Conservation (phyloP, 2,797 vertebrate genomes). For the Xyrichtys novacula region DNA sequence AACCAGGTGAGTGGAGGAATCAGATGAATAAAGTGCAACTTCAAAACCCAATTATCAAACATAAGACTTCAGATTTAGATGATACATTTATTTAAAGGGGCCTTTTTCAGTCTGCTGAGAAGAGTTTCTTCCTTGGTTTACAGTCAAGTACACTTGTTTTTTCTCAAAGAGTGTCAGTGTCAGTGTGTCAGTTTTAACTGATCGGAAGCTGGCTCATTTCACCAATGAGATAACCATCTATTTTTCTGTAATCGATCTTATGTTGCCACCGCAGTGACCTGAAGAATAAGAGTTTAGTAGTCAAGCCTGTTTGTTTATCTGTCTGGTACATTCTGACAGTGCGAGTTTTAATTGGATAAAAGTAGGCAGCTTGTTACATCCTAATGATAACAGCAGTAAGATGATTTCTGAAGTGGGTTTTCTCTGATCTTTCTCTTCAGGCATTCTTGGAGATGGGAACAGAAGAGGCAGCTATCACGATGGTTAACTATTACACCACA, state of each 20-base stretch:
- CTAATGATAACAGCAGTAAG: too few species aligned
- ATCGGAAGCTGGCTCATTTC: slow-evolving; percentile 5
- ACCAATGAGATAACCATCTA: background rate
- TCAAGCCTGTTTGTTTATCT: background rate
- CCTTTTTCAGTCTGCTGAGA: slow-evolving; percentile 18
- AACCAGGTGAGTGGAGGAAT: slow-evolving; percentile 89
- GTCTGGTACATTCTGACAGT: background rate
- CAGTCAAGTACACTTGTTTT: slow-evolving; percentile 18
- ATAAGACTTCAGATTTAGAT: background rate
- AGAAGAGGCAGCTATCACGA: slow-evolving; percentile 95
- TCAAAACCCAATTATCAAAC: background rate
- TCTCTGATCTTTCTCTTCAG: slow-evolving; percentile 70
- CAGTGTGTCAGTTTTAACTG: background rate
- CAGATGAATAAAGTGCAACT: background rate
- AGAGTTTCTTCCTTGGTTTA: slow-evolving; percentile 18
- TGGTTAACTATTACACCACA: slow-evolving; percentile 97
- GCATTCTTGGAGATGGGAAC: slow-evolving; percentile 97
- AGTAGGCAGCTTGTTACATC: too few species aligned
- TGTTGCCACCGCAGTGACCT: background rate
- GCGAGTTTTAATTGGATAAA: background rate
- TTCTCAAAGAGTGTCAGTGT: slow-evolving; percentile 8
- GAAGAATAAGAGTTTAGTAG: too few species aligned
- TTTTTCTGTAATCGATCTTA: slow-evolving; percentile 10
- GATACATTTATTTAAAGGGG: too few species aligned
- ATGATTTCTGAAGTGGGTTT: background rate